phyloP scores from a whole-genome alignment of 2,113 vertebrate species.

The Tychaedon coryphoeus region DNA sequence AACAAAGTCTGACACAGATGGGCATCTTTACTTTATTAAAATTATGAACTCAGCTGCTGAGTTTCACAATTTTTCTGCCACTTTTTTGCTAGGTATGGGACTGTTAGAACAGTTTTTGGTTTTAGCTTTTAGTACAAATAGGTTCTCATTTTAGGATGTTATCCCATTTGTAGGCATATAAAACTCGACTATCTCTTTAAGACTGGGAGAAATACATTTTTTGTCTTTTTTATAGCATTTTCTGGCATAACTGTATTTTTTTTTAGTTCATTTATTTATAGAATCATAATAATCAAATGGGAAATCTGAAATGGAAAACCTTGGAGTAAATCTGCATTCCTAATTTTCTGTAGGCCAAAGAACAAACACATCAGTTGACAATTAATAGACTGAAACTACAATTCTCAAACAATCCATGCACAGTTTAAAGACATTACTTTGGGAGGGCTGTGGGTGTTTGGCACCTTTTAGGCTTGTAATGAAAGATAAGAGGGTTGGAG shows the following conservation, averaged over 20 bases:
- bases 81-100: neutral
- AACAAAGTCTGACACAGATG: neutral
- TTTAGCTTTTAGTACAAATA: neutral
- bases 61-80: neutral
- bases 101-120: neutral
- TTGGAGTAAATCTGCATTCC: neutral
- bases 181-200: neutral
- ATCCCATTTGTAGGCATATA: neutral
- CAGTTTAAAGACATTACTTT: neutral
- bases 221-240: neutral
- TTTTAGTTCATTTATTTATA: neutral
- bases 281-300: neutral
- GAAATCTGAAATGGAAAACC: neutral
- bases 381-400: neutral
- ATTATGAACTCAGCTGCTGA: neutral
- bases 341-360: neutral
- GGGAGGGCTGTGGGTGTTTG: neutral
- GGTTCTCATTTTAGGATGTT: neutral
- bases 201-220: neutral
- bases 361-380: neutral
- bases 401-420: neutral
- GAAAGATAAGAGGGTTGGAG: neutral
- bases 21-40: neutral
- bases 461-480: neutral
- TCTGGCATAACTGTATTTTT: neutral